Conservation (phyloP, 2,888 invertebrate species). For the Euphydryas editha region DNA sequence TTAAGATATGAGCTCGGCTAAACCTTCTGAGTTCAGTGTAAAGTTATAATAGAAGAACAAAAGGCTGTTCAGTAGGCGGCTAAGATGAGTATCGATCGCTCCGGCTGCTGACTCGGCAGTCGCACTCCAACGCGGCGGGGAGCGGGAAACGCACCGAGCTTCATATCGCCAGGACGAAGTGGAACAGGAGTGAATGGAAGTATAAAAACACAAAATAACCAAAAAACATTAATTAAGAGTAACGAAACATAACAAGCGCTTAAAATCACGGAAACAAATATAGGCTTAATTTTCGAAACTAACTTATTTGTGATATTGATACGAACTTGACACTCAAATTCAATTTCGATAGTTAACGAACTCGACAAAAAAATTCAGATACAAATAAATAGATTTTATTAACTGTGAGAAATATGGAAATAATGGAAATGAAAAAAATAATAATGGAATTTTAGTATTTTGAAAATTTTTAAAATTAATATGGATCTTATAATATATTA, state of each 20-base stretch:
- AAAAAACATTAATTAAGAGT: neutral
- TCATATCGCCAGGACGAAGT: constrained; percentile 10
- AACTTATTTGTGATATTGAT: no score
- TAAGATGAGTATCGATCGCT: constrained; percentile 72
- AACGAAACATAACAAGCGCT: neutral
- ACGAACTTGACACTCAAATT: no score
- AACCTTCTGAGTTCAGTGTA: constrained; percentile 23
- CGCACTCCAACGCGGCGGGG: constrained; percentile 47
- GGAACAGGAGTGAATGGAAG: neutral
- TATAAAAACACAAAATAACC: neutral
- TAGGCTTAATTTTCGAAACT: no score
- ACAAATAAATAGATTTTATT: no score
- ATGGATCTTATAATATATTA: no score
- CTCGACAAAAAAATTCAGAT: no score
- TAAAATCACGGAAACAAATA: no score
- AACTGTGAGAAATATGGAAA: no score
- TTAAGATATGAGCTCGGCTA: neutral
- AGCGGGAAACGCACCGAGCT: constrained; percentile 42
- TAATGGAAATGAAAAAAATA: no score
- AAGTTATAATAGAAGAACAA: constrained; percentile 53
- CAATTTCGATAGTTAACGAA: no score
- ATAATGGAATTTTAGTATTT: no score
- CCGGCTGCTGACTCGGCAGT: constrained; percentile 67
- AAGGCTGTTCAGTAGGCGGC: constrained; percentile 56
- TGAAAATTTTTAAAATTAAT: no score